Evolutionary conservation across 2,888 invertebrate species (phyloP), one percentile per base, ranked within the genome.

Genomic region (Standfussiana lucernea): DNA sequence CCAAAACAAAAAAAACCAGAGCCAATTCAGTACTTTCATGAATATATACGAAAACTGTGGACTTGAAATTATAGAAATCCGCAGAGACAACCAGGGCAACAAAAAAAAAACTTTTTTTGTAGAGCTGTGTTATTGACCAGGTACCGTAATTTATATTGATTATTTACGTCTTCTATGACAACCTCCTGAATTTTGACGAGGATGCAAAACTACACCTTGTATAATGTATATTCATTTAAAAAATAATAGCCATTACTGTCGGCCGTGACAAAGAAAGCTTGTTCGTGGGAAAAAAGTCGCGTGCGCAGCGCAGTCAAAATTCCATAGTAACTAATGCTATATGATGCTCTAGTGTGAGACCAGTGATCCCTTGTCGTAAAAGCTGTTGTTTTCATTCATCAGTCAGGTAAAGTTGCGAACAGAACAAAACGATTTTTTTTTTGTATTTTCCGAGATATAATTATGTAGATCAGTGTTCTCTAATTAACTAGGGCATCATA

Each of bases 401-500:
- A 62, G 32, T 15, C 64, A 56, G 42, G 64, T 75, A 45, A 18
- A 45, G n/a, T 32, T n/a, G 35, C 7, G 35, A 45, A 3, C 21
- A 37, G n/a, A 32, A 18, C 15, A 24, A 21, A n/a, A 35, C 11
- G 21, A 8, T n/a, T 56, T 53, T 11, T 11, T 53, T 53, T 53
- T 53, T 13, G n/a, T 53, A 53, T 28, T 53, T 53, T 53, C 11
- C n/a, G 15, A 53, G 28, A 8, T 37, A 37, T 37, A 6, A 6
- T 7, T 37, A 50, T n/a, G 4, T 18, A n/a, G 45, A 76, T 45
- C 28, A 47, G 4, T 45, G n/a, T 72, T 76, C 45, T n/a, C 70
- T 67, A 13, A 71, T 53, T 45, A 67, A 76, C 66, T 32, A 67
- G 42, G 32, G 66, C 32, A 50, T 50, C 66, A 66, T 77, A 37